Conservation (phyloP, 2,888 invertebrate genomes). For the Atethmia centrago region DNA sequence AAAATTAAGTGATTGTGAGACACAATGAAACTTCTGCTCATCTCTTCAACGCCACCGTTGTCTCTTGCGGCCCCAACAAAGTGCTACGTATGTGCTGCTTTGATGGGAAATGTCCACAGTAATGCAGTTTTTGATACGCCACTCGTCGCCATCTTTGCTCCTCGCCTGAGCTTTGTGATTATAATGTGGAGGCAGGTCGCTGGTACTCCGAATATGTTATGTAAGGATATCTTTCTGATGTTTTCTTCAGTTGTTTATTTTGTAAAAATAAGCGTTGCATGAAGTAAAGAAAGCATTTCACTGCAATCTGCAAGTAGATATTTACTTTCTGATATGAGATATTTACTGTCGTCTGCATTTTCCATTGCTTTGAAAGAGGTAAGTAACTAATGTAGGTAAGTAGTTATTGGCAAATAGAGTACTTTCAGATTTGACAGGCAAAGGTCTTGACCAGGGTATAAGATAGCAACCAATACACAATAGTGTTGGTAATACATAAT, state of each 20-base stretch:
- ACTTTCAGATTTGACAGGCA: background rate
- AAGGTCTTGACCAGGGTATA: background rate
- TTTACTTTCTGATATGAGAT: too few species aligned
- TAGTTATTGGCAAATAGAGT: background rate
- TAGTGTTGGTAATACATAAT: too few species aligned
- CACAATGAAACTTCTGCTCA: slow-evolving; percentile 49
- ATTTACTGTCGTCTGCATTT: slow-evolving; percentile 3
- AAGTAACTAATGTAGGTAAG: background rate
- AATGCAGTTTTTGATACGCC: slow-evolving; percentile 70
- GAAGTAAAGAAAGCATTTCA: background rate
- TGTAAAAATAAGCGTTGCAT: background rate
- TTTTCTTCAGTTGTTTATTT: slow-evolving; percentile 2
- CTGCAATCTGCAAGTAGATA: background rate
- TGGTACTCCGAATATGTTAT: slow-evolving; percentile 35
- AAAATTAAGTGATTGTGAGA: background rate
- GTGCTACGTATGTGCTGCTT: slow-evolving; percentile 66
- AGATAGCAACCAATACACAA: background rate
- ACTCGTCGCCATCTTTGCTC: slow-evolving; percentile 59
- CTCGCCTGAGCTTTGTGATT: slow-evolving; percentile 61
- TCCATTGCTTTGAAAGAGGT: background rate
- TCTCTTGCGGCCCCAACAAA: slow-evolving; percentile 60
- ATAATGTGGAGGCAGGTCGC: slow-evolving; percentile 48
- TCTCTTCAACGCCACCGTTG: background rate
- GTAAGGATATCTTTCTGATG: background rate
- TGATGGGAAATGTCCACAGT: slow-evolving; percentile 69